Percentiles rank a stretch among this genome's conserved stretches.
Conservation (phyloP, 2,888 invertebrate genomes). For the Leptogaster cylindrica region DNA sequence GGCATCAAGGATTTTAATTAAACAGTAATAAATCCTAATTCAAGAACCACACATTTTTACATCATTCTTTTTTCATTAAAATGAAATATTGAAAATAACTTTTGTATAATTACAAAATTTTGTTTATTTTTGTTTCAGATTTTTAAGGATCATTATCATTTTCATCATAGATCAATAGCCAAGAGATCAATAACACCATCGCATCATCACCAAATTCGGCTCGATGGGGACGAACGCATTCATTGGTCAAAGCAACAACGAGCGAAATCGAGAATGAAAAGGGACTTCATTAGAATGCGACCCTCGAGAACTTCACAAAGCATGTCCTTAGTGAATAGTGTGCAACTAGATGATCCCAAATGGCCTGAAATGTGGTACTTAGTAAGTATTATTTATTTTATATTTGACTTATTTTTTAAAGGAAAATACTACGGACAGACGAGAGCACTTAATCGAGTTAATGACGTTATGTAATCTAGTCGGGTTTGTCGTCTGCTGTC, state of each 20-base stretch:
- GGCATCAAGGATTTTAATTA: too few species aligned
- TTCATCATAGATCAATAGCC: constrained; percentile 78
- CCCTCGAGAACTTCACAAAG: constrained; percentile 55
- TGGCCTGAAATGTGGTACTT: constrained; percentile 98
- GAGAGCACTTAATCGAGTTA: too few species aligned
- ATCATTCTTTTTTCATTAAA: too few species aligned
- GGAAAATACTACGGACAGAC: too few species aligned
- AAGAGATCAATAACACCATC: constrained; percentile 79
- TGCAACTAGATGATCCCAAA: constrained; percentile 80
- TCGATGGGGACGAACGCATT: constrained; percentile 78
- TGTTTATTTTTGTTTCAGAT: constrained; percentile 70
- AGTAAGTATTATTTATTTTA: too few species aligned
- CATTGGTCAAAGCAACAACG: constrained; percentile 84
- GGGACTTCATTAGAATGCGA: constrained; percentile 72
- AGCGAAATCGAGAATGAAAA: constrained; percentile 78
- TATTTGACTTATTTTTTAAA: too few species aligned
- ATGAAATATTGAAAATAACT: too few species aligned
- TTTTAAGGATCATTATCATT: constrained; percentile 84
- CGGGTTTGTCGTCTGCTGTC: too few species aligned
- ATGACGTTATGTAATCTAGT: too few species aligned
- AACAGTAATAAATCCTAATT: too few species aligned
- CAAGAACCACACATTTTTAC: too few species aligned
- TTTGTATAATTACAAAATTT: neutral
- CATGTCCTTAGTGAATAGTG: constrained; percentile 54
- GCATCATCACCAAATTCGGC: constrained; percentile 71